Conservation (phyloP, 2,888 invertebrate genomes). For the Mayetiola destructor region DNA sequence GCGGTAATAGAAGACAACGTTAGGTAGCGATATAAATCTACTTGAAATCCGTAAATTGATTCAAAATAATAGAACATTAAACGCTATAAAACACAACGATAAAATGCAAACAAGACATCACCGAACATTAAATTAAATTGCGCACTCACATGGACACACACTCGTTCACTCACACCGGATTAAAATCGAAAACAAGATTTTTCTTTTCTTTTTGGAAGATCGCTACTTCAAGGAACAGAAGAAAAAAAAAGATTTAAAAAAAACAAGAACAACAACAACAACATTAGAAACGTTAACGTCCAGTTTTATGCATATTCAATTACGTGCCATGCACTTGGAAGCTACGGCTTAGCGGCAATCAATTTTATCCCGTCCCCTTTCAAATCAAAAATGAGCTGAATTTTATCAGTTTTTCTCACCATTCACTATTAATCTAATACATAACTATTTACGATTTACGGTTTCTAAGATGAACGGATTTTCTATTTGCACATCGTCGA, state of each 20-base stretch:
- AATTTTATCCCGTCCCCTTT: background rate
- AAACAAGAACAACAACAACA: no score
- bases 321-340: background rate
- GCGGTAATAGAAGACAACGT: background rate
- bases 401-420: background rate
- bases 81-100: constrained; percentile 9
- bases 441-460: no score
- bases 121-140: no score
- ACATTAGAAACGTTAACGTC: no score
- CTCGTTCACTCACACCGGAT: no score
- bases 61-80: constrained; percentile 1
- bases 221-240: no score
- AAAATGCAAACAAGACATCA: background rate
- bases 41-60: constrained; percentile 1
- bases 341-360: background rate
- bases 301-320: constrained; percentile 10
- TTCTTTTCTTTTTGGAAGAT: no score
- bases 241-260: no score
- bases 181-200: no score
- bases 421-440: background rate
- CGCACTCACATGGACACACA: background rate
- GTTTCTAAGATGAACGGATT: no score
- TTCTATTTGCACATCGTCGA: no score
- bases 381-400: no score
- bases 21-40: background rate